Percentiles rank a stretch among this genome's conserved stretches.
Conservation (phyloP, 1,140 invertebrate species). For the Microplitis demolitor region DNA sequence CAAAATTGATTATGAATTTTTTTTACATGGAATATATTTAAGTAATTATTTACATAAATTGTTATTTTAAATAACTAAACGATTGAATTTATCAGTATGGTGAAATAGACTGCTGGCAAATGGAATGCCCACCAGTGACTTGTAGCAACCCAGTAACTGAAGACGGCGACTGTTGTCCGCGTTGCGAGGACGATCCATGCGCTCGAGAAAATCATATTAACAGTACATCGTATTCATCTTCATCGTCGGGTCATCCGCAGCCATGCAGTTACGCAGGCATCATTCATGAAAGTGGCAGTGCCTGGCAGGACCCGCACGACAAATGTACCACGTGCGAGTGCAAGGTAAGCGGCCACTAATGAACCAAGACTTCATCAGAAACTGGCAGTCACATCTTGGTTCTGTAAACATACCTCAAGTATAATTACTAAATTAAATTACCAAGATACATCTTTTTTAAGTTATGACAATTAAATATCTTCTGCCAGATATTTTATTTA, state of each 20-base stretch:
- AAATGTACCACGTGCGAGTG: conserved; percentile 78
- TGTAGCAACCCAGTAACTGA: conserved; percentile 71
- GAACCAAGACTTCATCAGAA: conserved; percentile 17
- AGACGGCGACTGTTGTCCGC: conserved; percentile 73
- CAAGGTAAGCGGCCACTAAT: conserved; percentile 67
- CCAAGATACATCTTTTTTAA: neutral
- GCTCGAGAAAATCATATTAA: conserved; percentile 48
- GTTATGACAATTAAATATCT: neutral
- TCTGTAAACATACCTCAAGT: too few species aligned
- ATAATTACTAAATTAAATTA: neutral
- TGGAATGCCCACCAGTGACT: conserved; percentile 77
- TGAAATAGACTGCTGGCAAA: conserved; percentile 87
- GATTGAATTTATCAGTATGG: conserved; percentile 69
- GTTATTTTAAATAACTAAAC: too few species aligned
- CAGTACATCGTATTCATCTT: conserved; percentile 37
- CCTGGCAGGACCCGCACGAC: conserved; percentile 68
- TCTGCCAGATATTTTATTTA: neutral
- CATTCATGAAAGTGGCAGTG: conserved; percentile 67
- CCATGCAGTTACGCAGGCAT: conserved; percentile 67
- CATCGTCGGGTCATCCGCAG: conserved; percentile 43
- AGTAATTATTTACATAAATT: neutral
- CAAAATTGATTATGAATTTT: too few species aligned
- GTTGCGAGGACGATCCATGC: conserved; percentile 70
- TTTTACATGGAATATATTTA: too few species aligned
- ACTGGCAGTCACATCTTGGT: too few species aligned